These are phyloP conservation scores for Dendroctonus valens DNA, from an alignment of 1,140 invertebrate species.

Conservation along the genomic window DNA sequence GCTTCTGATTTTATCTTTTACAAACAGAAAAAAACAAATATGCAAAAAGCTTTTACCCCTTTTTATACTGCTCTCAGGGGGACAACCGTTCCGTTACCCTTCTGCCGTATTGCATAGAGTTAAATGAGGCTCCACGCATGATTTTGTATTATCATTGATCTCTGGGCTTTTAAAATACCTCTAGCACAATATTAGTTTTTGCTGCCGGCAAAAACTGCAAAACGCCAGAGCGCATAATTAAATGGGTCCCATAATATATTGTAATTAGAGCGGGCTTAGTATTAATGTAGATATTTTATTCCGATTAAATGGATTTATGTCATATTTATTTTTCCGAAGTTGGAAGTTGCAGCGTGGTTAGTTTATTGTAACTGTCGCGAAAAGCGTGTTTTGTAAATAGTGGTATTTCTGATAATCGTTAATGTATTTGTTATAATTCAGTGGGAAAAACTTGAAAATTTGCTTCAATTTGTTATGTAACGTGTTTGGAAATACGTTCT, in stretches of 20 bases:
- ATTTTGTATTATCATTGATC: constrained; percentile 18
- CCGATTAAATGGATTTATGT: too few relatives aligned
- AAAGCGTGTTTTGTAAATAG: too few relatives aligned
- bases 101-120: constrained; percentile 17
- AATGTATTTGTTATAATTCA: too few relatives aligned
- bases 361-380: too few relatives aligned
- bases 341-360: too few relatives aligned
- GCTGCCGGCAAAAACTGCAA: constrained; percentile 7
- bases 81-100: constrained; percentile 23
- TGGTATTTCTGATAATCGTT: too few relatives aligned
- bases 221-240: neutral
- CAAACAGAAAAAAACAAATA: constrained; percentile 16
- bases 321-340: too few relatives aligned
- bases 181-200: constrained; percentile 12
- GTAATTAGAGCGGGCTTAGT: neutral
- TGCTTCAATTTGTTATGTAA: too few relatives aligned
- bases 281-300: neutral
- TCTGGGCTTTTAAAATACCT: constrained; percentile 17
- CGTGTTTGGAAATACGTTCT: too few relatives aligned
- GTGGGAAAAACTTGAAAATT: too few relatives aligned
- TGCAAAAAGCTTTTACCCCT: constrained; percentile 19
- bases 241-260: neutral
- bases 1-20: neutral
- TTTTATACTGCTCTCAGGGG: constrained; percentile 19
- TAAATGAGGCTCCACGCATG: constrained; percentile 18